phyloP scores from a whole-genome alignment of 1,140 invertebrate species.

The Thalassaphorura encarpata region DNA sequence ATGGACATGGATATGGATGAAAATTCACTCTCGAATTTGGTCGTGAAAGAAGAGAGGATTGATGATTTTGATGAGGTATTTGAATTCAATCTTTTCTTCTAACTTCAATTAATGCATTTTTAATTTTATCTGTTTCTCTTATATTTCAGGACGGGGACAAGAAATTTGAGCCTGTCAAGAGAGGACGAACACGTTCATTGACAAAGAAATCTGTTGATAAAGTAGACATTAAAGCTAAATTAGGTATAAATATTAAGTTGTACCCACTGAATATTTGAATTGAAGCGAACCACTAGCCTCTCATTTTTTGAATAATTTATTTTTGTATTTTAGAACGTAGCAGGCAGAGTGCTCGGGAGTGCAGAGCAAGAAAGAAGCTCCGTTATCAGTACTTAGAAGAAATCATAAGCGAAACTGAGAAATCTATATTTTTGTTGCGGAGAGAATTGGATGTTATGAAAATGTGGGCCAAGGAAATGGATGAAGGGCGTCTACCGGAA shows the following conservation, averaged over 20 bases:
- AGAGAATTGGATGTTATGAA: conserved; percentile 84
- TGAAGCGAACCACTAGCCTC: too few relatives aligned
- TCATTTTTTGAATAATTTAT: too few relatives aligned
- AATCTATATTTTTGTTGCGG: conserved; percentile 78
- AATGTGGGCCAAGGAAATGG: conserved; percentile 62
- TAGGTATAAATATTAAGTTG: conserved; percentile 62
- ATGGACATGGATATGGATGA: conserved; percentile 26
- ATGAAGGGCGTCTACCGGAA: conserved; percentile 64
- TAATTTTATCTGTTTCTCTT: conserved; percentile 15
- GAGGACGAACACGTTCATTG: conserved; percentile 64
- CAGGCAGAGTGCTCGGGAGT: conserved; percentile 92
- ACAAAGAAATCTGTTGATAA: conserved; percentile 72
- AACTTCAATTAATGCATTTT: too few relatives aligned
- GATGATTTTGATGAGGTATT: conserved; percentile 27
- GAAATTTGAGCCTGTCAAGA: conserved; percentile 67
- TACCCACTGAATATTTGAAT: not conserved
- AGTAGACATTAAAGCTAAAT: conserved; percentile 86
- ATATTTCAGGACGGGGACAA: conserved; percentile 45
- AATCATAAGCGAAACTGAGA: conserved; percentile 82
- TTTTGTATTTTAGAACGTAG: conserved; percentile 61
- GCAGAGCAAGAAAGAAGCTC: conserved; percentile 89
- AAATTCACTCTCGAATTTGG: not conserved
- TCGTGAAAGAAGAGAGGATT: conserved; percentile 19
- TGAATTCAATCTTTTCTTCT: not conserved
- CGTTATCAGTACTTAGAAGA: conserved; percentile 96